A percentile compares a stretch with the other conserved stretches of the same genome.
Conservation (phyloP, 2,113 vertebrate genomes). For the Rhodinocichla rosea region DNA sequence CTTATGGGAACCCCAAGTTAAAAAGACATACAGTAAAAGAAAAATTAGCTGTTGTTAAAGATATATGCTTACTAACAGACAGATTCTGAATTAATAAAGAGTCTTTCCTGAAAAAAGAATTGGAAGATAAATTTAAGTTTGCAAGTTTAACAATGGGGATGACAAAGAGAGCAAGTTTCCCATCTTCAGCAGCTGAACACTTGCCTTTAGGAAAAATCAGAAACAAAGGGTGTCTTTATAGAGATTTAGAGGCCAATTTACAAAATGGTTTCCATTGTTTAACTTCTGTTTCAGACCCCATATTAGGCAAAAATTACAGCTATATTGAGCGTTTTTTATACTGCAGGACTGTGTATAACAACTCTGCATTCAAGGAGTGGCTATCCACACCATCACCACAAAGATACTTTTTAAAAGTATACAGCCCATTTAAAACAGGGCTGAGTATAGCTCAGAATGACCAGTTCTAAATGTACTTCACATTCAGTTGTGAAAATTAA, state of each 20-base stretch:
- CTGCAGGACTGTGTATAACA: neutral
- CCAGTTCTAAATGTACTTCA: neutral
- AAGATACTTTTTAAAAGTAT: neutral
- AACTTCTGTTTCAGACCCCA: neutral
- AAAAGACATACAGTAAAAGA: neutral
- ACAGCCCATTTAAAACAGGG: neutral
- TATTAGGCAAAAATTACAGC: neutral
- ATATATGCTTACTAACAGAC: neutral
- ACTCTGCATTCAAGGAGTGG: neutral
- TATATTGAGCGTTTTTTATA: neutral
- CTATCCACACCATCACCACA: neutral
- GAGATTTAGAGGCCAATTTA: neutral
- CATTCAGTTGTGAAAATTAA: neutral
- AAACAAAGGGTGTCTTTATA: neutral
- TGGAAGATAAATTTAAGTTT: neutral
- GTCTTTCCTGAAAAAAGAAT: neutral
- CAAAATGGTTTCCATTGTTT: neutral
- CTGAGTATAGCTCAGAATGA: neutral
- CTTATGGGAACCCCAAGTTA: neutral
- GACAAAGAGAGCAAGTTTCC: neutral
- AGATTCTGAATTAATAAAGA: neutral
- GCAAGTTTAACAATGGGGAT: neutral
- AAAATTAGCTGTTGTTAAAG: neutral
- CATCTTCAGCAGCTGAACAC: neutral
- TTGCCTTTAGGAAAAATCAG: neutral